These are phyloP conservation scores for Bujurquina vittata DNA, from an alignment of 2,113 vertebrate genomes.

Conservation along the genomic window DNA sequence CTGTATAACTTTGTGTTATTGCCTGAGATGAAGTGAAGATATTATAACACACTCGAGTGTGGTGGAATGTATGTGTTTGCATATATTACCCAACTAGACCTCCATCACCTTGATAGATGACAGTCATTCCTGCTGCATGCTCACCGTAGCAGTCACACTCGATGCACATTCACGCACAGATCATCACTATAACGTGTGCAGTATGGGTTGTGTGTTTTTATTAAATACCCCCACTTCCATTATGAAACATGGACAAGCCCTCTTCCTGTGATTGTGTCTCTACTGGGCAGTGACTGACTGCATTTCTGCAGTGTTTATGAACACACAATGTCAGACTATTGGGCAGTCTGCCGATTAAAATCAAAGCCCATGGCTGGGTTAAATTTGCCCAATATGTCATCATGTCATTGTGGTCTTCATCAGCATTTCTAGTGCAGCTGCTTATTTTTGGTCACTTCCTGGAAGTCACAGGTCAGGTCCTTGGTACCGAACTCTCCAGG, in stretches of 20 bases:
- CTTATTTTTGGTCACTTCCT: background rate
- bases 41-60: constrained; percentile 2
- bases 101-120: constrained; percentile 65
- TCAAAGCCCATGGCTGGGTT: background rate
- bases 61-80: constrained; percentile 22
- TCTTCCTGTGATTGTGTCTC: background rate
- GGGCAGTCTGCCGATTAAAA: background rate
- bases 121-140: constrained; percentile 46
- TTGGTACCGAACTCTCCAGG: background rate
- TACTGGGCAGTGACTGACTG: background rate
- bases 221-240: background rate
- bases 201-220: background rate
- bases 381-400: fast-evolving
- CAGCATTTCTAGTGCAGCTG: background rate
- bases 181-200: background rate
- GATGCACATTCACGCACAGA: background rate
- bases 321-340: background rate
- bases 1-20: constrained; percentile 30
- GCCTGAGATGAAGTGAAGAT: constrained; percentile 39
- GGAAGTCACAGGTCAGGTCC: background rate
- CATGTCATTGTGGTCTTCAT: background rate
- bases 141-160: constrained; percentile 18
- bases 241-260: background rate
- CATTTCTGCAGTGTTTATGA: background rate
- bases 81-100: constrained; percentile 57